Evolutionary conservation across 2,113 vertebrate genomes (phyloP).

Genomic region (Macaca nemestrina): DNA sequence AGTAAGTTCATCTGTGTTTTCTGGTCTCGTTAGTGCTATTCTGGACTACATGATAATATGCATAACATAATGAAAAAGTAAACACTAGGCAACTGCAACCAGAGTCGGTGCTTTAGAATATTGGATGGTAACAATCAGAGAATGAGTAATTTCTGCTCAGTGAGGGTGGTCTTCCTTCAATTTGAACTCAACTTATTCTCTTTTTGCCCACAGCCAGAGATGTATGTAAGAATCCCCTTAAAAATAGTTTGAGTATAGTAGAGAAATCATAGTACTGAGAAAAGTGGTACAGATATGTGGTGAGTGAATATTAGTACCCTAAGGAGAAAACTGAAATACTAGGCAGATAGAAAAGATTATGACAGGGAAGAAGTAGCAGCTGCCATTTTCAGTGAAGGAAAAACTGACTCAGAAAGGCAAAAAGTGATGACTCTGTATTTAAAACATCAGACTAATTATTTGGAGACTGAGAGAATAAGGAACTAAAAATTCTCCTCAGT

Average conservation of each 20-base stretch:
- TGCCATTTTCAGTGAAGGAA: not conserved
- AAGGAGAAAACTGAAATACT: not conserved
- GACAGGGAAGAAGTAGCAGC: not conserved
- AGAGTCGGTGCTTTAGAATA: conserved; percentile 14
- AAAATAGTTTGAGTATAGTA: not conserved
- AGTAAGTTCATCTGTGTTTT: conserved; percentile 58
- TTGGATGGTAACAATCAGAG: conserved; percentile 66
- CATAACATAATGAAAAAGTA: conserved; percentile 64
- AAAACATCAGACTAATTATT: not conserved
- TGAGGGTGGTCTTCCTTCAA: conserved; percentile 61
- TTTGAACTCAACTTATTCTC: conserved; percentile 4
- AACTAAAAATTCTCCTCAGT: conserved; percentile 12
- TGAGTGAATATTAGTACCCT: not conserved
- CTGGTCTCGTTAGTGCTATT: conserved; percentile 61
- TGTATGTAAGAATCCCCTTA: not conserved
- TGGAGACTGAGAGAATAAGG: not conserved
- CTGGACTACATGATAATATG: conserved; percentile 60
- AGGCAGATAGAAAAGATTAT: not conserved
- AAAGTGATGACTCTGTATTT: not conserved
- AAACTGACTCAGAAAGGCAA: conserved; percentile 15
- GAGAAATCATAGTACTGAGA: not conserved
- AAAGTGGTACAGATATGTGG: not conserved
- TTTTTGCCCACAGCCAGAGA: not conserved
- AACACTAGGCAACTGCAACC: conserved; percentile 43
- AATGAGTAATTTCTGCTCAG: conserved; percentile 34